Percentiles rank a stretch among this genome's conserved stretches.
Evolutionary conservation across 2,797 vertebrate genomes (phyloP).

Genomic region (Bradypodion pumilum): DNA sequence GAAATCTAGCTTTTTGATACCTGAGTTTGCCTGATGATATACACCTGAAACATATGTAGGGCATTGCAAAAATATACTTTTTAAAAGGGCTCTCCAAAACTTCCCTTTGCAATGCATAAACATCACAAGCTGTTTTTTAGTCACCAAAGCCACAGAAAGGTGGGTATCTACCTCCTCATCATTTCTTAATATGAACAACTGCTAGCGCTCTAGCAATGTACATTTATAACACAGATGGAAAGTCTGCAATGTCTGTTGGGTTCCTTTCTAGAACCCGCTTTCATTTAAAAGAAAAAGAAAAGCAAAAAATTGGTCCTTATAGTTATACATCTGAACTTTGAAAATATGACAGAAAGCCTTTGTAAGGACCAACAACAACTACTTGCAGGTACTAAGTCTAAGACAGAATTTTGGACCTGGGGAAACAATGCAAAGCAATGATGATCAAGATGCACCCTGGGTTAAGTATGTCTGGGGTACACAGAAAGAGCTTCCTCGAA

Average conservation of each 20-base stretch:
- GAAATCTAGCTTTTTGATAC: background rate
- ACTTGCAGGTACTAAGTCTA: background rate
- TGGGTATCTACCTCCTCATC: background rate
- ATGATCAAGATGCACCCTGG: no score
- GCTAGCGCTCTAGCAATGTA: background rate
- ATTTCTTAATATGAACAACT: slow-evolving; percentile 1
- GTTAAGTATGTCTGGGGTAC: no score
- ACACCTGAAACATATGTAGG: background rate
- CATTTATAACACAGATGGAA: slow-evolving; percentile 7
- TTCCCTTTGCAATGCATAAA: background rate
- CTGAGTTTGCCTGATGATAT: background rate
- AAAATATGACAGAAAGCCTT: slow-evolving; percentile 1
- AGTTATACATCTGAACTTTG: background rate
- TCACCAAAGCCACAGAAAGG: slow-evolving; percentile 3
- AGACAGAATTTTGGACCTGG: no score
- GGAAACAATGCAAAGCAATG: no score
- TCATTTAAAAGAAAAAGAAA: background rate
- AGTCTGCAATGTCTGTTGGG: background rate
- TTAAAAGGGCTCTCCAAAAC: background rate
- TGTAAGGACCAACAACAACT: background rate
- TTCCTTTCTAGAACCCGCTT: background rate
- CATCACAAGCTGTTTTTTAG: background rate
- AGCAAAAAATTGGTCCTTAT: background rate
- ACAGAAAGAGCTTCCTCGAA: no score
- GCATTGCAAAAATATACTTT: no score